phyloP scores from a whole-genome alignment of 2,888 invertebrate genomes.

The Standfussiana lucernea region DNA sequence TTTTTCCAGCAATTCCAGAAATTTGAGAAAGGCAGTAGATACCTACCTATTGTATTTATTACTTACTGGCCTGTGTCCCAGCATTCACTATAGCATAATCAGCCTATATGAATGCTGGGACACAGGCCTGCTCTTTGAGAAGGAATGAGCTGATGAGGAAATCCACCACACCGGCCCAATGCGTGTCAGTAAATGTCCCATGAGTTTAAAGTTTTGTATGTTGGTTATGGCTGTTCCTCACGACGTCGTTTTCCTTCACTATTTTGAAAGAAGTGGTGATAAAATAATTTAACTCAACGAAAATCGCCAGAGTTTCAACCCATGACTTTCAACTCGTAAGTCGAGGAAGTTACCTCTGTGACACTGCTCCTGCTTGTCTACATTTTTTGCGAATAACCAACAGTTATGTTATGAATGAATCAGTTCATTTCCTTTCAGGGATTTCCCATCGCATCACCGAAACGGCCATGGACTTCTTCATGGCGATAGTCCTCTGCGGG shows the following conservation, averaged over 20 bases:
- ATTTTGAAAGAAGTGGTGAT: not conserved
- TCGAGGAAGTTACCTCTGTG: not conserved
- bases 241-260: not conserved
- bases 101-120: too few species aligned
- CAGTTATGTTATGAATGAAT: conserved; percentile 38
- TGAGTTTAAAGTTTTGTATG: not conserved
- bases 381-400: not conserved
- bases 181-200: not conserved
- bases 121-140: not conserved
- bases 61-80: too few species aligned
- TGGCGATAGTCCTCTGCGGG: conserved; percentile 91
- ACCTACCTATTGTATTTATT: not conserved
- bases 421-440: conserved; percentile 73
- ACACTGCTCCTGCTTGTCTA: not conserved
- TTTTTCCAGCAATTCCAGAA: not conserved
- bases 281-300: not conserved
- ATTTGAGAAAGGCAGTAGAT: not conserved
- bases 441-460: conserved; percentile 91
- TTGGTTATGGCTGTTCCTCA: not conserved
- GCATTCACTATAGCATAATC: not conserved
- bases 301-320: not conserved
- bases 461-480: conserved; percentile 91
- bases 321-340: not conserved
- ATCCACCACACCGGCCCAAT: not conserved
- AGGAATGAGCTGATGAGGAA: accelerated